Percentiles rank a stretch among this genome's conserved stretches.
Conservation (phyloP, 2,888 invertebrate species). For the Steromphala cineraria region DNA sequence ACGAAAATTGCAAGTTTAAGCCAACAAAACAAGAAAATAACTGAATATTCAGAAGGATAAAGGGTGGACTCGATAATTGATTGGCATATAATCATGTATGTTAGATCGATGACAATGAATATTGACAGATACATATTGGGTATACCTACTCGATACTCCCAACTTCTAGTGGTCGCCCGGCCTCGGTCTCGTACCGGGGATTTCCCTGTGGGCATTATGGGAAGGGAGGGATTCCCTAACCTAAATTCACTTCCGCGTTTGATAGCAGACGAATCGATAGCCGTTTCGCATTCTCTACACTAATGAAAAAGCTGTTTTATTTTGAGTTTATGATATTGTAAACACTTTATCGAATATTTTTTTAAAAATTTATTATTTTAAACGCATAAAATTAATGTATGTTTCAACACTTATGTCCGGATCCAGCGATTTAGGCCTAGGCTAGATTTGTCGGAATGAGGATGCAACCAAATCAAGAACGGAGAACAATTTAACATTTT, state of each 20-base stretch:
- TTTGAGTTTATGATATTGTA: too few species aligned
- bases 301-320: too few species aligned
- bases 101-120: slow-evolving; percentile 33
- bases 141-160: slow-evolving; percentile 43
- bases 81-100: slow-evolving; percentile 14
- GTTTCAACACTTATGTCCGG: too few species aligned
- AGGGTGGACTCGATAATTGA: neutral
- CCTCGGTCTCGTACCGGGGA: slow-evolving; percentile 32
- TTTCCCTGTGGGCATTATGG: slow-evolving; percentile 27
- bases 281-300: too few species aligned
- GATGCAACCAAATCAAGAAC: too few species aligned
- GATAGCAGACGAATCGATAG: neutral
- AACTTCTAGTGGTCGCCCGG: slow-evolving; percentile 21
- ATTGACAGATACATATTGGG: slow-evolving; percentile 30
- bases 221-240: slow-evolving; percentile 21
- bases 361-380: too few species aligned
- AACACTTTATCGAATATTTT: too few species aligned
- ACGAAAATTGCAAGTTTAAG: slow-evolving; percentile 17
- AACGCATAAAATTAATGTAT: too few species aligned
- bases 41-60: slow-evolving; percentile 13
- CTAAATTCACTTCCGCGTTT: slow-evolving; percentile 1
- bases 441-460: too few species aligned
- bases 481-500: too few species aligned
- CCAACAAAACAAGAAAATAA: slow-evolving; percentile 12
- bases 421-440: too few species aligned